Conservation (phyloP, 2,888 invertebrate genomes). For the Campoplex nolae region DNA sequence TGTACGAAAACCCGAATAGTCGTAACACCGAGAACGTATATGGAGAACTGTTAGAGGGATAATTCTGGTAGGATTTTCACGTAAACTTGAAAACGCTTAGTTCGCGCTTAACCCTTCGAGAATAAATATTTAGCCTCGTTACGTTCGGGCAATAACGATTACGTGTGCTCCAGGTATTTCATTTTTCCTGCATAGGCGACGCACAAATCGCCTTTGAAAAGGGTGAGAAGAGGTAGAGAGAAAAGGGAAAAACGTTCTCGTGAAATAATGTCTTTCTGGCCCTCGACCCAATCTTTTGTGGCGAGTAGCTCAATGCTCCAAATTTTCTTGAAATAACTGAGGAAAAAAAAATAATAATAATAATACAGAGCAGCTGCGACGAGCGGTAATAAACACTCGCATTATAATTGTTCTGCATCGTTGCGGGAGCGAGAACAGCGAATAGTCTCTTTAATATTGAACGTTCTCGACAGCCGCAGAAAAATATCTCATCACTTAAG, state of each 20-base stretch:
- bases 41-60: slow-evolving; percentile 70
- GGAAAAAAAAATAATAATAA: neutral
- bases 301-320: slow-evolving; percentile 24
- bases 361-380: slow-evolving; percentile 47
- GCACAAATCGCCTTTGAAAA: slow-evolving; percentile 42
- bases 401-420: slow-evolving; percentile 42
- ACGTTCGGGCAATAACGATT: slow-evolving; percentile 65
- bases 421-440: slow-evolving; percentile 1
- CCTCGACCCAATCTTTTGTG: slow-evolving; percentile 31
- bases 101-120: slow-evolving; percentile 71
- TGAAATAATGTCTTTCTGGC: slow-evolving; percentile 19
- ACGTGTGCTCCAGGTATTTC: slow-evolving; percentile 46
- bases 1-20: slow-evolving; percentile 64
- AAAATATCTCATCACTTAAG: slow-evolving; percentile 50
- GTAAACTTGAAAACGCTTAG: slow-evolving; percentile 58
- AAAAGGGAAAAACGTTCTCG: neutral
- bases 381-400: slow-evolving; percentile 16
- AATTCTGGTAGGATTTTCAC: slow-evolving; percentile 72
- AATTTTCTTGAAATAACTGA: slow-evolving; percentile 39
- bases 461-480: slow-evolving; percentile 31
- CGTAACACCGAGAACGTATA: slow-evolving; percentile 36
- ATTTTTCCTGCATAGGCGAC: slow-evolving; percentile 12
- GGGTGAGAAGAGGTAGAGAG: neutral
- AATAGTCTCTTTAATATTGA: slow-evolving; percentile 32
- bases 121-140: slow-evolving; percentile 80